These are phyloP conservation scores for Dicycla oo DNA, from an alignment of 2,888 invertebrate genomes.

Conservation along the genomic window DNA sequence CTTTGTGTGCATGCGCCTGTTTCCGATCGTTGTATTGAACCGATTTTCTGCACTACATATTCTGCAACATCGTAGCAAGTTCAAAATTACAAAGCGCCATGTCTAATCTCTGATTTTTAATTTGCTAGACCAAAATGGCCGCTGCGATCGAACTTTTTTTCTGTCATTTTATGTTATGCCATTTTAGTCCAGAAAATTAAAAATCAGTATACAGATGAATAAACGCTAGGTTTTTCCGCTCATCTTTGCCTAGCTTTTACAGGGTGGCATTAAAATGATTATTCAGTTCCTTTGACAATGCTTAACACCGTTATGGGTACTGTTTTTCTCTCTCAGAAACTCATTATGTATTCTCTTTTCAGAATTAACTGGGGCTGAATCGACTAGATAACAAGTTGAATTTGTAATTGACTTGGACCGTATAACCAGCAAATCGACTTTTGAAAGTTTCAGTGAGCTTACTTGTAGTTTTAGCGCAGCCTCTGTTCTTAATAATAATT, in stretches of 20 bases:
- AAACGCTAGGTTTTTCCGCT: neutral
- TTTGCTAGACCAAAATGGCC: no score
- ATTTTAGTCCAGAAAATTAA: no score
- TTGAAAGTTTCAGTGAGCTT: neutral
- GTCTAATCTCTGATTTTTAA: no score
- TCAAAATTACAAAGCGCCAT: neutral
- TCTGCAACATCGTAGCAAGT: no score
- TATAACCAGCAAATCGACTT: neutral
- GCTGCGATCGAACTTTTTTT: no score
- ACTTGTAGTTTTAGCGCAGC: conserved; percentile 1
- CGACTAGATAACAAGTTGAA: neutral
- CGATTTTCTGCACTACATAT: neutral
- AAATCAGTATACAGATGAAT: no score
- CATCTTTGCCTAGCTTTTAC: neutral
- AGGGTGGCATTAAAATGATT: neutral
- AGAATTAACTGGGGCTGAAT: neutral
- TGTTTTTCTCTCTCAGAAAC: neutral
- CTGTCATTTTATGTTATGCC: no score
- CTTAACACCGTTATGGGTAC: neutral
- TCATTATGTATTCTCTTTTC: neutral
- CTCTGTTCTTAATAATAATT: conserved; percentile 9
- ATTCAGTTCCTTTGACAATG: neutral
- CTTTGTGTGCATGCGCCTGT: neutral
- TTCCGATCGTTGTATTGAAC: neutral
- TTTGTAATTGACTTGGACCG: neutral